Conservation (phyloP, 2,888 invertebrate species). For the Spilosoma lubricipeda region DNA sequence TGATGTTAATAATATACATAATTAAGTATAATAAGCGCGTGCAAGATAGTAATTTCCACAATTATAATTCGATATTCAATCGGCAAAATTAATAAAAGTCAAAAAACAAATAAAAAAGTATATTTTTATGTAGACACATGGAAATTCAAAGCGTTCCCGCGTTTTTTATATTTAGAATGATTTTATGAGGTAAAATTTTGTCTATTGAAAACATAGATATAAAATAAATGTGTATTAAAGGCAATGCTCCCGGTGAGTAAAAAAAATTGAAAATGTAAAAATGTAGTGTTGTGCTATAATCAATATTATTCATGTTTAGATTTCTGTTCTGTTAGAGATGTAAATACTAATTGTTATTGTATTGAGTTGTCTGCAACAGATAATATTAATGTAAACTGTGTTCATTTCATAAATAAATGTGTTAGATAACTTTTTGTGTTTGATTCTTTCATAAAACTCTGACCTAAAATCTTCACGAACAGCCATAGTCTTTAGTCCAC, state of each 20-base stretch:
- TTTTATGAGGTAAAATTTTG: constrained; percentile 8
- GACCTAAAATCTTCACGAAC: too few relatives aligned
- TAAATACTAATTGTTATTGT: constrained; percentile 50
- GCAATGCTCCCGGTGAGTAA: constrained; percentile 56
- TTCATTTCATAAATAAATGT: constrained; percentile 83
- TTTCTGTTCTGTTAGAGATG: constrained; percentile 40
- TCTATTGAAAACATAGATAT: constrained; percentile 23
- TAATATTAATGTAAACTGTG: constrained; percentile 77
- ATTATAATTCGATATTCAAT: not conserved
- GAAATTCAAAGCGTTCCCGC: not conserved
- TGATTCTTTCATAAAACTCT: not conserved
- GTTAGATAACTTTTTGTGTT: constrained; percentile 60
- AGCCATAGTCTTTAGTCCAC: too few relatives aligned
- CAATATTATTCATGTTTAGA: constrained; percentile 41
- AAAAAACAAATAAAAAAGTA: not conserved
- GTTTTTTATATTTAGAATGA: not conserved
- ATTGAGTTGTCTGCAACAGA: constrained; percentile 63
- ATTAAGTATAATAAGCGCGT: not conserved
- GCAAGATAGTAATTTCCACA: not conserved
- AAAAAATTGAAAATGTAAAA: constrained; percentile 48
- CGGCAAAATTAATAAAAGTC: not conserved
- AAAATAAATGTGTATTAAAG: constrained; percentile 51
- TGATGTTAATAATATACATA: not conserved
- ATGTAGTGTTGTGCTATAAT: constrained; percentile 44
- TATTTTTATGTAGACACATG: not conserved